phyloP scores from a whole-genome alignment of 2,888 invertebrate species.

The Aporophyla nigra region DNA sequence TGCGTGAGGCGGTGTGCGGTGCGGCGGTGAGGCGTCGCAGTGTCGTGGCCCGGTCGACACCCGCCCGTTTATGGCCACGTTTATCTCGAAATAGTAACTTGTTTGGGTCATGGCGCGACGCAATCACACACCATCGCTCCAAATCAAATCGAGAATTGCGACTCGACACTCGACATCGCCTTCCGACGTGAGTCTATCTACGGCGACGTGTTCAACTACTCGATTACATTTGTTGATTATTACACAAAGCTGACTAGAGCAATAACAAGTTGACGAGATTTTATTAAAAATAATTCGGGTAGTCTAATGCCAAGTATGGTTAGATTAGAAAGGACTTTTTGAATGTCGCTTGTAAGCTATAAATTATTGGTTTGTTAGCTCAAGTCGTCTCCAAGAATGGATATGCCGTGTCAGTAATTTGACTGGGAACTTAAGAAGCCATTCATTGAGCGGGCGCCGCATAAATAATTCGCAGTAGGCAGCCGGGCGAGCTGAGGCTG shows the following conservation, averaged over 20 bases:
- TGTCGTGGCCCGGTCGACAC: slow-evolving; percentile 76
- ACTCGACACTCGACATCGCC: slow-evolving; percentile 60
- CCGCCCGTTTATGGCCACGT: slow-evolving; percentile 87
- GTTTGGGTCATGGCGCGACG: slow-evolving; percentile 87
- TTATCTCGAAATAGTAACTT: slow-evolving; percentile 90
- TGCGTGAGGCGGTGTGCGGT: slow-evolving; percentile 56
- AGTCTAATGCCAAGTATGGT: slow-evolving; percentile 67
- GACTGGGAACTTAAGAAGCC: slow-evolving; percentile 73
- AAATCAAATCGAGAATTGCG: slow-evolving; percentile 83
- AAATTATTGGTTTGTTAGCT: slow-evolving; percentile 61
- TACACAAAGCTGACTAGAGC: slow-evolving; percentile 59
- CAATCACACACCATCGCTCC: slow-evolving; percentile 86
- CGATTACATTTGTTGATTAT: slow-evolving; percentile 57
- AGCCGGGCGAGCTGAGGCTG: slow-evolving; percentile 56
- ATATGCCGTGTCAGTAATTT: slow-evolving; percentile 70
- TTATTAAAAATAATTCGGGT: slow-evolving; percentile 67
- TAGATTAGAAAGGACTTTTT: slow-evolving; percentile 71
- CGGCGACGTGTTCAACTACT: slow-evolving; percentile 41
- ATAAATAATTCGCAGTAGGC: slow-evolving; percentile 81
- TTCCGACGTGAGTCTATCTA: slow-evolving; percentile 59
- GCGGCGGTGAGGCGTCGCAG: slow-evolving; percentile 70
- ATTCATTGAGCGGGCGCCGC: slow-evolving; percentile 77
- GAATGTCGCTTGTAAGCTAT: slow-evolving; percentile 60
- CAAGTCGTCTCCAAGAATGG: slow-evolving; percentile 71
- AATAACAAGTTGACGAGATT: slow-evolving; percentile 65